Percentiles rank a stretch among this genome's conserved stretches.
These are phyloP conservation scores for Drosophila teissieri DNA, from an alignment of 1,140 invertebrate genomes.

Conservation along the genomic window DNA sequence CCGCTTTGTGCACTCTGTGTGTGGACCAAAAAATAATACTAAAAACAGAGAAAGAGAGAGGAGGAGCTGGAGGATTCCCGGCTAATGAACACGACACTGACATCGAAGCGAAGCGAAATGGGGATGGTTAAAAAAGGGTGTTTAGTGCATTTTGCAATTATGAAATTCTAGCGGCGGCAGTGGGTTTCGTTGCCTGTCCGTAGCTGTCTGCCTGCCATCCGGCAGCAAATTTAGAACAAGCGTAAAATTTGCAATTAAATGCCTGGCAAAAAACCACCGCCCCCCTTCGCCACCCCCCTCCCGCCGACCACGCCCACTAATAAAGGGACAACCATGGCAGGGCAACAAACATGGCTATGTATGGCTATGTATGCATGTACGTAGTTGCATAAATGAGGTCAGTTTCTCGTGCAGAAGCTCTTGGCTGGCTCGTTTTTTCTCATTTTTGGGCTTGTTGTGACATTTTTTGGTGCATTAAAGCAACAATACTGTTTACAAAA, in stretches of 20 bases:
- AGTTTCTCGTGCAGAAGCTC: conserved; percentile 38
- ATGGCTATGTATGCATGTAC: conserved; percentile 9
- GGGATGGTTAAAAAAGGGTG: not conserved
- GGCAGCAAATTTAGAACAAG: conserved; percentile 61
- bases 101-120: not conserved
- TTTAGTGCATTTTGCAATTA: conserved; percentile 74
- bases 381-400: conserved; percentile 61
- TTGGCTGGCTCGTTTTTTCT: conserved; percentile 23
- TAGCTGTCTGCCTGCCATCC: conserved; percentile 13
- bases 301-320: conserved; percentile 45
- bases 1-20: conserved; percentile 51
- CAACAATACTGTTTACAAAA: conserved; percentile 35
- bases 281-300: too few species aligned
- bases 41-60: too few species aligned
- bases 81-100: conserved; percentile 65
- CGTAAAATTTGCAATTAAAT: conserved; percentile 80
- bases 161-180: conserved; percentile 44
- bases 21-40: conserved; percentile 10
- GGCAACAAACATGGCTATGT: conserved; percentile 6
- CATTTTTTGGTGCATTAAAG: conserved; percentile 66
- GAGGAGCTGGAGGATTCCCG: conserved; percentile 1
- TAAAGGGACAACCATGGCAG: conserved; percentile 5
- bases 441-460: conserved; percentile 52
- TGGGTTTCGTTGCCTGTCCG: not conserved
- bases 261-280: conserved; percentile 22